Evolutionary conservation across 2,797 vertebrate species (phyloP), one percentile per base, ranked within the genome.

Genomic region (Danio aesculapii): DNA sequence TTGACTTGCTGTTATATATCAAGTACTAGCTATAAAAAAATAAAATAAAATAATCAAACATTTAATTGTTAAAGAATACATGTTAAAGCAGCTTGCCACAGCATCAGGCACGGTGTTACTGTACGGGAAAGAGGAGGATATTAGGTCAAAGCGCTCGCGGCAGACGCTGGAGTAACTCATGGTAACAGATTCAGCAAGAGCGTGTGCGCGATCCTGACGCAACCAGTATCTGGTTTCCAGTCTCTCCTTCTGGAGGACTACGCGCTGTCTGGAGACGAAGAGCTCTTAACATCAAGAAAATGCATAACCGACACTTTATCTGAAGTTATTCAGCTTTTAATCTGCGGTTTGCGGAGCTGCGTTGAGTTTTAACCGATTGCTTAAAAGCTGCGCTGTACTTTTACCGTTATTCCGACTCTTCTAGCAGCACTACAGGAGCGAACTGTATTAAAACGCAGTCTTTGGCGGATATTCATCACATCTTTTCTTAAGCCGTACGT

Each of bases 151-250:
- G 78, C 72, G 63, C 39, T 17, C 68, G 44, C 66, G 19, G 67
- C 77, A 64, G 81, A 68, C 79, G 46, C 79, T 47, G 43, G 57
- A 39, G 80, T 79, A 75, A 75, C 72, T 63, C 78, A 80, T 72
- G 79, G 82, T 69, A 75, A 80, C 81, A 78, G 81, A 30, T 62
- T 66, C 61, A 55, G 80, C 79, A 63, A 46, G 81, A 78, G 86
- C 76, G 79, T 76, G 70, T 86, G 86, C 85, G 78, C 73, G 84
- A 72, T 84, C 83, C 79, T 85, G 85, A 86, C 82, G 84, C 86
- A 87, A 85, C 79, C 84, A 84, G 82, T 87, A 69, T 81, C 78
- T 63, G 46, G 68, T 83, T 73, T 79, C 50, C 66, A 77, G 73
- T 79, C 76, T 67, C 39, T 71, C 47, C 72, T 46, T 30, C 68